Conservation (phyloP, 2,113 vertebrate species). For the Dascyllus trimaculatus region DNA sequence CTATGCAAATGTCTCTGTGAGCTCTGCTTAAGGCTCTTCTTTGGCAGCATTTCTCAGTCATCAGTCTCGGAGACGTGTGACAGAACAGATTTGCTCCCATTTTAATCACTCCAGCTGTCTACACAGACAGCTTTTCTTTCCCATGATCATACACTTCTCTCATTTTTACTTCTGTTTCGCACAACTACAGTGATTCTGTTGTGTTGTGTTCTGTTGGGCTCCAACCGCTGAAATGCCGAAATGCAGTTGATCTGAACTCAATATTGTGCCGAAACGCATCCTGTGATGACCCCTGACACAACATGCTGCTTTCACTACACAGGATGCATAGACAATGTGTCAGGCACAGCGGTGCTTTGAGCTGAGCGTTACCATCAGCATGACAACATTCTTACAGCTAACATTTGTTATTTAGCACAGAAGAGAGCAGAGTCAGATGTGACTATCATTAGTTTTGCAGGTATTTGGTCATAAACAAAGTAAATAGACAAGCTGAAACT, state of each 20-base stretch:
- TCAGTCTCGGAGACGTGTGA: background rate
- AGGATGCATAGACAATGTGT: too few species aligned
- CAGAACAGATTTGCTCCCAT: background rate
- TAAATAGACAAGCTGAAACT: background rate
- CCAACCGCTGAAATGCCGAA: background rate
- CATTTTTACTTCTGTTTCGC: background rate
- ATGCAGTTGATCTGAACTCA: background rate
- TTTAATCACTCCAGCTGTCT: background rate
- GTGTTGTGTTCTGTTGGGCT: too few species aligned
- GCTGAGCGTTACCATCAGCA: too few species aligned
- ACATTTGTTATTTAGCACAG: background rate
- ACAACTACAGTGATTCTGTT: background rate
- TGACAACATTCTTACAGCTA: too few species aligned
- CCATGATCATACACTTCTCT: background rate
- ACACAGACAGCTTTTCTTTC: background rate
- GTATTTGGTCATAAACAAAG: too few species aligned
- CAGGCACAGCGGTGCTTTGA: too few species aligned
- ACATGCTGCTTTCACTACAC: background rate
- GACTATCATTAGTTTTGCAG: background rate
- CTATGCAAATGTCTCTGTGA: background rate
- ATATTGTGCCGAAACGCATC: background rate
- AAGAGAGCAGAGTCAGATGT: background rate
- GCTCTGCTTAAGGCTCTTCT: background rate
- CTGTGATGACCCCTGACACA: background rate
- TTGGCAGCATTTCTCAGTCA: background rate